Base-by-base conservation (phyloP, 2,888 invertebrate species). In the Helobdella robusta region DNA sequence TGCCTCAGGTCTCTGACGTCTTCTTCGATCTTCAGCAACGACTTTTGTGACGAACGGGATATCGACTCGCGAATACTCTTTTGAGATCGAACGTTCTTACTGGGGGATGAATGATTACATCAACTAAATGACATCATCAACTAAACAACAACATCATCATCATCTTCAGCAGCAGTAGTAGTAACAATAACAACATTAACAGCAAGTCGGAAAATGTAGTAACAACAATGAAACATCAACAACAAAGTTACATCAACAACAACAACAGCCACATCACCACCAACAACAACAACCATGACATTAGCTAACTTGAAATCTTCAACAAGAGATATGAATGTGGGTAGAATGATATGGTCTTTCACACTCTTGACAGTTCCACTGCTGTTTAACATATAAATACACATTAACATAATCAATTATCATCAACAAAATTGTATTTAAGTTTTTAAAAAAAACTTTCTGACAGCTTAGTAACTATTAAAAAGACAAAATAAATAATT, bases 51-150 rank as follows among this genome's bases (percentile, higher is more conserved):
- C 73, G 85, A 85, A 64, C 88, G 81, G 73, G 89, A 86, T 56
- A 91, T 87, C 74, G 89, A 89, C 0, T 89, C 89, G 68, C 88
- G 86, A 40, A 87, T 82, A 0, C 84, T 82, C 78, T 91, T 91
- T 76, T 91, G 90, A 66, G 87, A 86, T 80, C 91, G 91, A 0
- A 91, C 87, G 77, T 88, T 87, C 66, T 85, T 85, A 71, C 84
- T 84, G 69, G 4, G 23, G 3, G 52, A 40, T 8, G 59, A 28
- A n/a, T n/a, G n/a, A n/a, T n/a, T n/a, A n/a, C n/a, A n/a, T n/a
- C n/a, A n/a, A n/a, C n/a, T n/a, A n/a, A n/a, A n/a, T n/a, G n/a
- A n/a, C n/a, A n/a, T n/a, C n/a, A n/a, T 23, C 50, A 4, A 8
- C 50, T 25, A 18, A 25, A 50, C n/a, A 50, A 23, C 50, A 15